phyloP scores from a whole-genome alignment of 1,140 invertebrate genomes.

The Oncopodura yosiiana region DNA sequence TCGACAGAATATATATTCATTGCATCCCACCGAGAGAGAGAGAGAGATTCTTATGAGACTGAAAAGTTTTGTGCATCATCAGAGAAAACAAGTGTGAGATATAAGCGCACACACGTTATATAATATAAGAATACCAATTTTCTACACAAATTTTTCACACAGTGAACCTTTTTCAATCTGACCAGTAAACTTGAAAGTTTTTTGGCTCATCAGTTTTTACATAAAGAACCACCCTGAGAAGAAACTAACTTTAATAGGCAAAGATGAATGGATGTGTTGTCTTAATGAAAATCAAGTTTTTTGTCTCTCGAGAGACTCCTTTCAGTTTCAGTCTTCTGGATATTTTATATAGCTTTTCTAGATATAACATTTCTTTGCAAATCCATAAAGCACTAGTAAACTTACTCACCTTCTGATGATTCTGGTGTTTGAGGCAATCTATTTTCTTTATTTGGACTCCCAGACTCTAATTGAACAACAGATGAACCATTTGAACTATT shows the following conservation, averaged over 20 bases:
- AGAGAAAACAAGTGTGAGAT: no score
- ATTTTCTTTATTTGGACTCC: conserved; percentile 34
- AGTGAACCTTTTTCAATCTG: no score
- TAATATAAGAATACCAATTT: no score
- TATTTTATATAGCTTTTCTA: no score
- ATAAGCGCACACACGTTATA: no score
- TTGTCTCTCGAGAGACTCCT: no score
- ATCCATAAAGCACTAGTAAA: conserved; percentile 9
- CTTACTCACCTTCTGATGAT: conserved; percentile 29
- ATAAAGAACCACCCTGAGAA: conserved; percentile 1
- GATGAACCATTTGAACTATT: background rate
- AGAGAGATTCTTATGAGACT: no score
- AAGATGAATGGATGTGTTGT: conserved; percentile 14
- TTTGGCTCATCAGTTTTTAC: background rate
- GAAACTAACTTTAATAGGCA: conserved; percentile 7
- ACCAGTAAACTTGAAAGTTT: no score
- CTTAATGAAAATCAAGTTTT: conserved; percentile 21
- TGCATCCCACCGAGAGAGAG: no score
- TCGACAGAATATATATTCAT: no score
- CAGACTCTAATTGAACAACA: conserved; percentile 16
- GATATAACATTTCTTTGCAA: conserved; percentile 20
- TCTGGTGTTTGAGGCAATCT: conserved; percentile 31
- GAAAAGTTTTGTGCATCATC: no score
- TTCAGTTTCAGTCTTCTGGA: no score
- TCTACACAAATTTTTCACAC: background rate